Percentiles rank a stretch among this genome's conserved stretches.
These are phyloP conservation scores for Ceratitis capitata DNA, from an alignment of 1,140 invertebrate species.

Conservation along the genomic window DNA sequence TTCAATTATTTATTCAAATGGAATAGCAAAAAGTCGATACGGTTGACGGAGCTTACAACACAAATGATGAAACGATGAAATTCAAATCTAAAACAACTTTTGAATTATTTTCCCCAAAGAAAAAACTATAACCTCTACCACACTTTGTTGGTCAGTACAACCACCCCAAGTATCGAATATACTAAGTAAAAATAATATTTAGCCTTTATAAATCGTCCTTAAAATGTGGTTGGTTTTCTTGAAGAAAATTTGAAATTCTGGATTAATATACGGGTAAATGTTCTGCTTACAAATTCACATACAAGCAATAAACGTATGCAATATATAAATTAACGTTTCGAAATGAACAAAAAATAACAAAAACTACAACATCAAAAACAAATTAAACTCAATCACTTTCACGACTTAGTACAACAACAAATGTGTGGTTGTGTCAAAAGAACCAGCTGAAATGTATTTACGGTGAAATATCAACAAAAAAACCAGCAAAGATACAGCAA, in stretches of 20 bases:
- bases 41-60: not conserved
- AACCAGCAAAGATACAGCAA: not conserved
- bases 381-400: not conserved
- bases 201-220: not conserved
- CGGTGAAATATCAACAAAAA: not conserved
- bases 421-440: not conserved
- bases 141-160: not conserved
- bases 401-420: not conserved
- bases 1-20: not conserved
- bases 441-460: not conserved
- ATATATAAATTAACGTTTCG: conserved; percentile 7
- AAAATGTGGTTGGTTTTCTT: conserved; percentile 24
- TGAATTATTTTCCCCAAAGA: conserved; percentile 47
- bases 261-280: not conserved
- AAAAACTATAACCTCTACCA: conserved; percentile 42
- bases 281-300: not conserved
- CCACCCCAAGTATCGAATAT: not conserved
- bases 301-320: not conserved
- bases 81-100: conserved; percentile 42
- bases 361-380: conserved; percentile 31
- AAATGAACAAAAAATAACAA: not conserved
- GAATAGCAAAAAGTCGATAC: not conserved
- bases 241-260: conserved; percentile 21
- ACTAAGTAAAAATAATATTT: not conserved
- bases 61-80: not conserved